A percentile compares a stretch with the other conserved stretches of the same genome.
These are phyloP conservation scores for Knipowitschia caucasica DNA, from an alignment of 2,797 vertebrate genomes.

Conservation along the genomic window DNA sequence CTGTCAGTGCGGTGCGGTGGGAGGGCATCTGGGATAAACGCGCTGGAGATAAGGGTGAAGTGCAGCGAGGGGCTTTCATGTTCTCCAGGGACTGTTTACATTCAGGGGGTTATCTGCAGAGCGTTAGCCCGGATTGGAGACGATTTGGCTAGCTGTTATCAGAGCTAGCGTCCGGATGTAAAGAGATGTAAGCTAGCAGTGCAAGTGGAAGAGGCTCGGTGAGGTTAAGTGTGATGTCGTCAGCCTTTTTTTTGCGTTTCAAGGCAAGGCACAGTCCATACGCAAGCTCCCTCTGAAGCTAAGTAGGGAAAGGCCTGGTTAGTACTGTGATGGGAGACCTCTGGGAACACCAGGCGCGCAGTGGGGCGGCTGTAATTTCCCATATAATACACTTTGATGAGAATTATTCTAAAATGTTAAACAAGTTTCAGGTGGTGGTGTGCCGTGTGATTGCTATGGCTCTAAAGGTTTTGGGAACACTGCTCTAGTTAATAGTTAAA, in stretches of 20 bases:
- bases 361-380: too few relatives aligned
- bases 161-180: neutral
- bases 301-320: too few relatives aligned
- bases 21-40: conserved; percentile 21
- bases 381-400: too few relatives aligned
- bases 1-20: conserved; percentile 10
- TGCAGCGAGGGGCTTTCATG: conserved; percentile 34
- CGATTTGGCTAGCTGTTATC: neutral
- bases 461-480: too few relatives aligned
- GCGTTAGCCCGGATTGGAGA: neutral
- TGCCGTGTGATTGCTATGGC: too few relatives aligned
- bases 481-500: too few relatives aligned
- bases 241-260: neutral
- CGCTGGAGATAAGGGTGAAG: conserved; percentile 47
- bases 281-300: neutral
- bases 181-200: neutral
- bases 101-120: neutral
- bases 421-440: too few relatives aligned
- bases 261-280: neutral
- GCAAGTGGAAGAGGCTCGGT: neutral
- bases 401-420: too few relatives aligned
- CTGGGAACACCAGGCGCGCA: too few relatives aligned
- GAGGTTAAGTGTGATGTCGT: too few relatives aligned
- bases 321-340: too few relatives aligned
- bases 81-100: conserved; percentile 6